Base-by-base conservation (phyloP, 92 coral and sea anemone species). In the Bergia puertoricense region DNA sequence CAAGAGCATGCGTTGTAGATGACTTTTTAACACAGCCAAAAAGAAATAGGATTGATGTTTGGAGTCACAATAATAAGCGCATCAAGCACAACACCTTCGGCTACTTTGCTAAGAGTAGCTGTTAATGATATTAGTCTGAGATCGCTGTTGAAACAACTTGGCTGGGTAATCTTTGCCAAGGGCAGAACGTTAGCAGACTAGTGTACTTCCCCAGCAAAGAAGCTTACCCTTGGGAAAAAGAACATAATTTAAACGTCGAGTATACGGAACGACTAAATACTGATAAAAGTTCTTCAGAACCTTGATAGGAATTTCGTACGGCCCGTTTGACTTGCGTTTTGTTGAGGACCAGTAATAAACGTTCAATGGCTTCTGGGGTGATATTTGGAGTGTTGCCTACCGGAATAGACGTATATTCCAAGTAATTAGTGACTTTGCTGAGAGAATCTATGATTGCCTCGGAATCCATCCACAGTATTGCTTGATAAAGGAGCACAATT, bases 1-100 rank as follows among this genome's bases (percentile, higher is more conserved):
- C 85, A 9, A 88, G 71, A 80, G 92, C 92, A 79, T 89, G 93
- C 0, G 91, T 91, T 18, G 91, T 89, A 8, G 91, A 88, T 0
- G 89, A 83, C 30, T 23, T 79, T 48, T 85, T 91, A 8, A 85
- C 82, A 68, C 89, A 6, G 16, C 91, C 92, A 71, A 77, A 87
- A 20, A 87, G 88, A 42, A 42, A 22, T 54, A 20, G 84, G 66
- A 42, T 90, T 83, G 41, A 90, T 79, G 57, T 86, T 11, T 4
- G 88, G 92, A 69, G 69, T 77, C 23, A 78, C 45, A 54, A 86
- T 76, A 44, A 81, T 20, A 6, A 86, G 88, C 92, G 88, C 87
- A 5, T 74, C 46, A 56, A 81, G 88, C 2, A 90, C 88, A 45
- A 90, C 87, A 11, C 83, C 88, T 78, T 90, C 93, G 36, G 88